Conservation (phyloP, 1,140 invertebrate species). For the Papilio polytes region DNA sequence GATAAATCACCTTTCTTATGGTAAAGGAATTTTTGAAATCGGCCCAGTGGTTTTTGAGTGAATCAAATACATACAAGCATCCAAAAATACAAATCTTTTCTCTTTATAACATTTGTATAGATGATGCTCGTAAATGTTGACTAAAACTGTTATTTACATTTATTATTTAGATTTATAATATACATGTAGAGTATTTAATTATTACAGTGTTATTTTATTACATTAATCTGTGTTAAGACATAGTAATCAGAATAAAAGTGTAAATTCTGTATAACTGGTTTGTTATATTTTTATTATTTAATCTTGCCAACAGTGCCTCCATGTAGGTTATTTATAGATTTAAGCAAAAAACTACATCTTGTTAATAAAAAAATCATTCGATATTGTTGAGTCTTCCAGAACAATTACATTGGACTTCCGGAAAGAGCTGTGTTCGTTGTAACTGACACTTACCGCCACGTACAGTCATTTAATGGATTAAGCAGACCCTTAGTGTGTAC, state of each 20-base stretch:
- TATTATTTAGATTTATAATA: neutral
- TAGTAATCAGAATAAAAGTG: neutral
- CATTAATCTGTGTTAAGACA: neutral
- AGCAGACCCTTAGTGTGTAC: too few species aligned
- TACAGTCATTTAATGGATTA: neutral
- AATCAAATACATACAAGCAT: too few species aligned
- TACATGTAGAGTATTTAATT: neutral
- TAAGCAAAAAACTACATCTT: neutral
- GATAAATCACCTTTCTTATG: too few species aligned
- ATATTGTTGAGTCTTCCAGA: neutral
- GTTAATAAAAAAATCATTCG: neutral
- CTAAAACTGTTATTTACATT: neutral
- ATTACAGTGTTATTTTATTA: neutral
- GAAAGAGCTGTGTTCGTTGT: neutral
- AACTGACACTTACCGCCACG: neutral
- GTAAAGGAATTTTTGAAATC: too few species aligned
- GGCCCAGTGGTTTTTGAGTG: too few species aligned
- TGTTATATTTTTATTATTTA: slow-evolving; percentile 19
- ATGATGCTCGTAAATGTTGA: neutral
- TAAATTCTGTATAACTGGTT: neutral
- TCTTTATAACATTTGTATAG: too few species aligned
- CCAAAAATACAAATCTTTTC: too few species aligned
- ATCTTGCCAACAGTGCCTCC: slow-evolving; percentile 65
- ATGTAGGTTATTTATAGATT: slow-evolving; percentile 23
- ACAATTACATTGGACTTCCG: neutral